Evolutionary conservation across 2,888 invertebrate species (phyloP).

Genomic region (Drosophila merina): DNA sequence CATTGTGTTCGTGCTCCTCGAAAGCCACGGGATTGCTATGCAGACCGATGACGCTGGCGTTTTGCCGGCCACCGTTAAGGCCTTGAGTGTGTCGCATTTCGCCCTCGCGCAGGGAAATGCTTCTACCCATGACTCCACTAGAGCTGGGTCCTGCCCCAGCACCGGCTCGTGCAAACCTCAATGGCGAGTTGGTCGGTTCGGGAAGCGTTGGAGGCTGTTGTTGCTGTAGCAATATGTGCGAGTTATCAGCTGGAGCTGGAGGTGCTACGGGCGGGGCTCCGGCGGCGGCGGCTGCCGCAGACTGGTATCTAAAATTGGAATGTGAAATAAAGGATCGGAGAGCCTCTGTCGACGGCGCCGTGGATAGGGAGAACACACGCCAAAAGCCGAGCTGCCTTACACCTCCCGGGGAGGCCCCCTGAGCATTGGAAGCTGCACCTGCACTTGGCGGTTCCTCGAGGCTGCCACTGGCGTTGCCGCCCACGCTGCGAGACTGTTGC

Average conservation of each 20-base stretch:
- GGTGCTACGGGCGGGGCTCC: constrained; percentile 24
- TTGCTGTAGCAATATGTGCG: constrained; percentile 53
- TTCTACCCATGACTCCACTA: constrained; percentile 56
- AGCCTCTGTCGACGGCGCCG: constrained; percentile 77
- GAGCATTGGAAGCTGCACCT: neutral
- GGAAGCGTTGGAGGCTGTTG: constrained; percentile 12
- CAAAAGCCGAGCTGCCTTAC: constrained; percentile 67
- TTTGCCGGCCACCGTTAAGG: constrained; percentile 43
- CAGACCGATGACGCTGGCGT: constrained; percentile 57
- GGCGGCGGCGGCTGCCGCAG: constrained; percentile 32
- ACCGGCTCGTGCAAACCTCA: constrained; percentile 10
- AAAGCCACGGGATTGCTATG: constrained; percentile 35
- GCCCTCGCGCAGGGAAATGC: constrained; percentile 63
- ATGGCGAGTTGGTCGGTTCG: constrained; percentile 21
- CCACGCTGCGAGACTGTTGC: constrained; percentile 53
- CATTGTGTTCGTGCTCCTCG: constrained; percentile 25
- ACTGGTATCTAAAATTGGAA: constrained; percentile 72
- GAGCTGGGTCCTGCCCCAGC: constrained; percentile 9
- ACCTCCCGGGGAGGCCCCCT: constrained; percentile 31
- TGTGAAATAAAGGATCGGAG: constrained; percentile 78
- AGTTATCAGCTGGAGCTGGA: constrained; percentile 42
- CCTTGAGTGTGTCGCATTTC: constrained; percentile 55
- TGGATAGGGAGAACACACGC: constrained; percentile 80
- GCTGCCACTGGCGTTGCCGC: constrained; percentile 39
- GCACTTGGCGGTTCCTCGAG: constrained; percentile 44